Conservation (phyloP, 2,888 invertebrate genomes). For the Spodoptera exigua region DNA sequence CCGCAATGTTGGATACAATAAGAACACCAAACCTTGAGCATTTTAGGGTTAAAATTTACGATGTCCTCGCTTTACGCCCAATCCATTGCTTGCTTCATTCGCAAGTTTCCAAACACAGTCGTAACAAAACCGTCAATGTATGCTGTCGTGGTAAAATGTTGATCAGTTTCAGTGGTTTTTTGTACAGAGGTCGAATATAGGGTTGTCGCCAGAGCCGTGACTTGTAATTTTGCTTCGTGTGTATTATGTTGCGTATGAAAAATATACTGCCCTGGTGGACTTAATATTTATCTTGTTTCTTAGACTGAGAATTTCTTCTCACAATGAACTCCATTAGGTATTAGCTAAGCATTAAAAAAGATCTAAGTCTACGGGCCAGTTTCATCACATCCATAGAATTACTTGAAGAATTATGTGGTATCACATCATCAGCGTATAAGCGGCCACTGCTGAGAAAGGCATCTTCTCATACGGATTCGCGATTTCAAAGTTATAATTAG, state of each 20-base stretch:
- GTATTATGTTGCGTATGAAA: constrained; percentile 68
- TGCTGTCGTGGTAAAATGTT: constrained; percentile 4
- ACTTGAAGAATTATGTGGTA: too few relatives aligned
- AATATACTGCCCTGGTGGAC: constrained; percentile 68
- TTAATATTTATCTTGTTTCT: constrained; percentile 62
- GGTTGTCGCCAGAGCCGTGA: constrained; percentile 87
- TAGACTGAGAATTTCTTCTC: constrained; percentile 33
- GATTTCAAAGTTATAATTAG: too few relatives aligned
- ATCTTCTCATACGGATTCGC: too few relatives aligned
- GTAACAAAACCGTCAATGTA: constrained; percentile 56
- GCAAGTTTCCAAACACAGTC: accelerated
- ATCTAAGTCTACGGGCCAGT: too few relatives aligned
- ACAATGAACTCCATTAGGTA: background rate
- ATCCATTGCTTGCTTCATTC: constrained; percentile 64
- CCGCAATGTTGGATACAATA: constrained; percentile 82
- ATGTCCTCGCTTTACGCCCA: constrained; percentile 7
- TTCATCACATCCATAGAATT: too few relatives aligned
- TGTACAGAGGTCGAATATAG: constrained; percentile 72
- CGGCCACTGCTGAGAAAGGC: too few relatives aligned
- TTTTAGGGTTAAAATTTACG: constrained; percentile 63
- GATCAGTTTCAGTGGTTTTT: constrained; percentile 27
- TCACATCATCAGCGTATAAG: too few relatives aligned
- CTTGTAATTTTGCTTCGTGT: constrained; percentile 80
- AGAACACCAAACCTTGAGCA: constrained; percentile 70
- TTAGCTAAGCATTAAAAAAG: too few relatives aligned